Percentiles rank a stretch among this genome's conserved stretches.
These are phyloP conservation scores for Solea senegalensis DNA, from an alignment of 2,113 vertebrate genomes.

Conservation along the genomic window DNA sequence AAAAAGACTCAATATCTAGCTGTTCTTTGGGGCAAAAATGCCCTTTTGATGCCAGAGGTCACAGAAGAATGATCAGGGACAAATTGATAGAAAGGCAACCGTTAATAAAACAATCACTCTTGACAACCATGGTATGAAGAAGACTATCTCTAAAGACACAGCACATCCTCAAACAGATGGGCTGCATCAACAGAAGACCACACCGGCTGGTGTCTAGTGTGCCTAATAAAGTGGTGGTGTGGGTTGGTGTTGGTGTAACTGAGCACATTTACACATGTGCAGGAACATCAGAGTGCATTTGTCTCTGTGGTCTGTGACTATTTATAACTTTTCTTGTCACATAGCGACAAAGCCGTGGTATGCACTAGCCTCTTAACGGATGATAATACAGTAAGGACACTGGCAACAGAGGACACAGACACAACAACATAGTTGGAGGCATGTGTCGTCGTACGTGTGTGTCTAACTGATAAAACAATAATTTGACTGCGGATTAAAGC, in stretches of 20 bases:
- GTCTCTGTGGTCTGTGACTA: constrained; percentile 36
- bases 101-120: no score
- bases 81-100: no score
- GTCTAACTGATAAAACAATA: constrained; percentile 35
- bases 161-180: no score
- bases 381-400: constrained; percentile 27
- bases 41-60: no score
- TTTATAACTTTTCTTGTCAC: constrained; percentile 53
- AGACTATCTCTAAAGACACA: no score
- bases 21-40: no score
- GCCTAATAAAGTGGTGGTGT: not conserved
- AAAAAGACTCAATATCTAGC: no score
- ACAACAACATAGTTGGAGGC: constrained; percentile 1
- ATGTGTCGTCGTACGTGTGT: constrained; percentile 19
- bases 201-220: no score
- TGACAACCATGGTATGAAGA: no score
- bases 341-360: constrained; percentile 29
- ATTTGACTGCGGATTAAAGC: constrained; percentile 35
- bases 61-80: no score
- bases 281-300: constrained; percentile 18
- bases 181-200: no score
- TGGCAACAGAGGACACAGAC: constrained; percentile 19
- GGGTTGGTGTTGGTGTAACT: not conserved
- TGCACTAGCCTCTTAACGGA: constrained; percentile 31
- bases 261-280: not conserved